Percentiles rank a stretch among this genome's conserved stretches.
Evolutionary conservation across 37 sponge, comb jelly and placozoan genomes (phyloP).

Genomic region (Diacarnus erythraeanus): DNA sequence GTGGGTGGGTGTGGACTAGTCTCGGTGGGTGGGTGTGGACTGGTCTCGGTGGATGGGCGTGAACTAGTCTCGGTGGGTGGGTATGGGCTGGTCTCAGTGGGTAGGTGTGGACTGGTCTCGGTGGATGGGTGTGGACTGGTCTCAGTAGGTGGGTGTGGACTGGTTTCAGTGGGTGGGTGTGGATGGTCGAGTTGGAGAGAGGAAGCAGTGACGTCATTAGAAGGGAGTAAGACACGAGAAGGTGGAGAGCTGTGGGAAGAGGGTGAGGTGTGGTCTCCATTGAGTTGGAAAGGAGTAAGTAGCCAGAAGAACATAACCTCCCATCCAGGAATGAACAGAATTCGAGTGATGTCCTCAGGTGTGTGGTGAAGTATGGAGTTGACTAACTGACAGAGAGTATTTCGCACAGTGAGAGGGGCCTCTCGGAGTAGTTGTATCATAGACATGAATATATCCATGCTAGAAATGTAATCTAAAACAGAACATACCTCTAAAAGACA

Average conservation of each 20-base stretch:
- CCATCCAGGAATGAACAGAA: constrained; percentile 55
- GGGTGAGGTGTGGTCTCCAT: neutral
- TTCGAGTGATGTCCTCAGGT: constrained; percentile 49
- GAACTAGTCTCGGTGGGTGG: neutral
- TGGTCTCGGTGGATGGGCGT: neutral
- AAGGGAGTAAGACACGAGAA: neutral
- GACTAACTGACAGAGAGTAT: constrained; percentile 67
- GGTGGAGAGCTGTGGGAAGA: neutral
- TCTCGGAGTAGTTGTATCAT: constrained; percentile 51
- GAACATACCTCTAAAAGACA: too few relatives aligned
- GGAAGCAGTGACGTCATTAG: neutral
- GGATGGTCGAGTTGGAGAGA: neutral
- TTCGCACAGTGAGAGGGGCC: constrained; percentile 29
- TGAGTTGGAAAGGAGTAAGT: constrained; percentile 27
- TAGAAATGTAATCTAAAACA: constrained; percentile 61
- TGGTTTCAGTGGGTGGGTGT: neutral
- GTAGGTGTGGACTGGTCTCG: neutral
- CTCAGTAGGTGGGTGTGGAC: neutral
- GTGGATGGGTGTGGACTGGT: neutral
- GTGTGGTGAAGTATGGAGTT: constrained; percentile 67
- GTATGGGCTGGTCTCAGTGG: neutral
- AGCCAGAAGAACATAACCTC: constrained; percentile 69
- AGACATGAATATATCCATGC: constrained; percentile 39
- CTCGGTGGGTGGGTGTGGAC: neutral
- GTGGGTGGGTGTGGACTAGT: neutral